These are phyloP conservation scores for Laticauda colubrina DNA, from an alignment of 2,113 vertebrate genomes.

Conservation along the genomic window DNA sequence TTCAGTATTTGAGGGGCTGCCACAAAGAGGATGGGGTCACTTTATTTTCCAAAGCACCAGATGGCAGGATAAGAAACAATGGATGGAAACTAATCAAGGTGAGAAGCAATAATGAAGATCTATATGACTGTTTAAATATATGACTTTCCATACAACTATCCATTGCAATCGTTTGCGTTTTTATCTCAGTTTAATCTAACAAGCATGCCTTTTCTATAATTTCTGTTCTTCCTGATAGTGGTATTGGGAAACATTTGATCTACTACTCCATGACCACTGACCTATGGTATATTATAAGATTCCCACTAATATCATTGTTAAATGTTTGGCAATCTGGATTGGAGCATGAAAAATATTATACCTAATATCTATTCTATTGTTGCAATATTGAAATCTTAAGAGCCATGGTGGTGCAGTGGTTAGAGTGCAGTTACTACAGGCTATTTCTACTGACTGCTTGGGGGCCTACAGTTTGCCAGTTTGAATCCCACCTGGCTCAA, in stretches of 20 bases:
- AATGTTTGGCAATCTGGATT: neutral
- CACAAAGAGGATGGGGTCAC: too few species aligned
- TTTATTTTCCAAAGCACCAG: too few species aligned
- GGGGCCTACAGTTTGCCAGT: too few species aligned
- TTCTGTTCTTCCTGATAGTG: neutral
- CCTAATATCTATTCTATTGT: neutral
- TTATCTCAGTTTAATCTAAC: neutral
- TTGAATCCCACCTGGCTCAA: too few species aligned
- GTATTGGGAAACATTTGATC: neutral
- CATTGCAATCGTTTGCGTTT: neutral
- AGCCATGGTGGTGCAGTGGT: too few species aligned
- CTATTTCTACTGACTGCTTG: too few species aligned
- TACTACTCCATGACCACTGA: neutral
- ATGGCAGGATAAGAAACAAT: too few species aligned
- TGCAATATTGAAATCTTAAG: neutral
- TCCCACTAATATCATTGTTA: neutral
- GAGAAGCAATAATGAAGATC: neutral
- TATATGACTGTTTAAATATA: too few species aligned
- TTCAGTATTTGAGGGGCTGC: too few species aligned
- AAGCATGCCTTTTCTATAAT: neutral
- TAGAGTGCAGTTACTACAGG: too few species aligned
- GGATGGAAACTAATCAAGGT: too few species aligned
- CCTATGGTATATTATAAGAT: neutral
- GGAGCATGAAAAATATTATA: neutral
- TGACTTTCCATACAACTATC: neutral